Evolutionary conservation across 2,888 invertebrate species (phyloP).

Genomic region (Graphium colonna): DNA sequence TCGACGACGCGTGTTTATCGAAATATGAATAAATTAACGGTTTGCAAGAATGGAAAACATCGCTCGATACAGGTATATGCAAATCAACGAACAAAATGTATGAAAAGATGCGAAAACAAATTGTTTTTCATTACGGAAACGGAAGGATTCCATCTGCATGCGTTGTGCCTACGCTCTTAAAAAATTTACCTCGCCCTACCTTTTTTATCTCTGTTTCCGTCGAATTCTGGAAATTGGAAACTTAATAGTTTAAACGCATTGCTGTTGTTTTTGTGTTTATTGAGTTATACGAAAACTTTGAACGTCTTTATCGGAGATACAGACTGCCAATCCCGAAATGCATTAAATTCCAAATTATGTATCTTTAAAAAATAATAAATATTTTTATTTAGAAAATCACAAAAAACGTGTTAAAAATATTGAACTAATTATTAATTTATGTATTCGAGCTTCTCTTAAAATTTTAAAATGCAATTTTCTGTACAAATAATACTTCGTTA

Average conservation of each 20-base stretch:
- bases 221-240: slow-evolving; percentile 17
- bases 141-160: slow-evolving; percentile 19
- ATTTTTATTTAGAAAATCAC: too few relatives aligned
- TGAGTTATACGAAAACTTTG: slow-evolving; percentile 6
- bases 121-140: slow-evolving; percentile 7
- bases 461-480: too few relatives aligned
- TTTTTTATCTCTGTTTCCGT: slow-evolving; percentile 10
- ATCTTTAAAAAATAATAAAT: too few relatives aligned
- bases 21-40: too few relatives aligned
- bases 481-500: too few relatives aligned
- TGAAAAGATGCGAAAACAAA: slow-evolving; percentile 2
- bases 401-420: too few relatives aligned
- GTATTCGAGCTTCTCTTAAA: too few relatives aligned
- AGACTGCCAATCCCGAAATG: slow-evolving; percentile 4
- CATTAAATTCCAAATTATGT: neutral
- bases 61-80: neutral
- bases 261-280: slow-evolving; percentile 14
- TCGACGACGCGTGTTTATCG: too few relatives aligned
- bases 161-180: slow-evolving; percentile 8
- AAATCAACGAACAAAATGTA: neutral
- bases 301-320: slow-evolving; percentile 15
- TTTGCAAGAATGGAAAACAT: too few relatives aligned
- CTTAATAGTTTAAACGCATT: slow-evolving; percentile 16
- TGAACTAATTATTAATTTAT: too few relatives aligned
- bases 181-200: slow-evolving; percentile 10